Conservation (phyloP, 2,113 vertebrate species). For the Edolisoma coerulescens region DNA sequence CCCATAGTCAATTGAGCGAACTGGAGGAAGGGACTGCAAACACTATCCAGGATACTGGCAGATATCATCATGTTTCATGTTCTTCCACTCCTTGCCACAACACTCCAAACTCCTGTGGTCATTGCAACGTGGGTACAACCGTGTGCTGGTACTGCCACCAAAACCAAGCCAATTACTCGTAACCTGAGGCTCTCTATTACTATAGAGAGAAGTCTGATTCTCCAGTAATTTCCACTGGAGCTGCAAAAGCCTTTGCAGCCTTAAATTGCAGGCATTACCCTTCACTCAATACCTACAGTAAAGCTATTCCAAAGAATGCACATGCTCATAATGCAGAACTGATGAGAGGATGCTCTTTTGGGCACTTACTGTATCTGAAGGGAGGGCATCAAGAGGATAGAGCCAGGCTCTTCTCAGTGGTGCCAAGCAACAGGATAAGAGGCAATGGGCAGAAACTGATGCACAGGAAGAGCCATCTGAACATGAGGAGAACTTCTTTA, state of each 20-base stretch:
- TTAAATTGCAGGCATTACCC: background rate
- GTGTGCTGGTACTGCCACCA: background rate
- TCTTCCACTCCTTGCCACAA: background rate
- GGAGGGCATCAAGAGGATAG: background rate
- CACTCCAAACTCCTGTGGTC: background rate
- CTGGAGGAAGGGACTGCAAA: background rate
- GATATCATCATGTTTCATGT: background rate
- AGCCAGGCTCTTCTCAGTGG: background rate
- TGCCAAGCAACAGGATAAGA: background rate
- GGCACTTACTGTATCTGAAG: background rate
- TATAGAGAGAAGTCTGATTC: background rate
- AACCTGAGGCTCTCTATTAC: background rate
- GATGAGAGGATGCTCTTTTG: background rate
- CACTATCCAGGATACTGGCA: background rate
- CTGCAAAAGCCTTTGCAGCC: background rate
- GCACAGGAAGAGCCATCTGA: background rate
- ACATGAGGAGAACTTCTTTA: background rate
- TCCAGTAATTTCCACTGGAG: background rate
- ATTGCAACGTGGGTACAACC: background rate
- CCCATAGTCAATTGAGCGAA: rapidly evolving
- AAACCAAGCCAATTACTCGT: background rate
- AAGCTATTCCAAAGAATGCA: background rate
- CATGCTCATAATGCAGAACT: background rate
- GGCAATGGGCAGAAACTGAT: background rate
- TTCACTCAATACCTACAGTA: background rate